phyloP scores from a whole-genome alignment of 2,113 vertebrate species.

The Actenoides lindsayi region DNA sequence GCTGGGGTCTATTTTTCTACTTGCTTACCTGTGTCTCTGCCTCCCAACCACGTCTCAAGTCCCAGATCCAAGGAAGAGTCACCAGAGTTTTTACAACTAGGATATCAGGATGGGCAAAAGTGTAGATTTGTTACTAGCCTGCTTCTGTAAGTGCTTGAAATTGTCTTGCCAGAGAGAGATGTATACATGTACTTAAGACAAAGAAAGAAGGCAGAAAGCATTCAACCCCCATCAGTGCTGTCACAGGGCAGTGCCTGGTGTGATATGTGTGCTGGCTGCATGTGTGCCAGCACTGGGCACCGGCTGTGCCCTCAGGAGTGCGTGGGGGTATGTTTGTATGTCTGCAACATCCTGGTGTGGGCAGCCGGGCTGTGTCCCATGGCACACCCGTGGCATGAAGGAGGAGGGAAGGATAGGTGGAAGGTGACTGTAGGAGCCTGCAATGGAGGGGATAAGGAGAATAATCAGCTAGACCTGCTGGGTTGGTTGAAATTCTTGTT shows the following conservation, averaged over 20 bases:
- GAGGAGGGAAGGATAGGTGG: background rate
- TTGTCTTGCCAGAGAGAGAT: background rate
- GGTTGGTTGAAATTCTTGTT: background rate
- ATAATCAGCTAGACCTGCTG: constrained; percentile 5
- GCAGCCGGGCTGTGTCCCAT: background rate
- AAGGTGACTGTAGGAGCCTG: background rate
- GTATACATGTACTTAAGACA: background rate
- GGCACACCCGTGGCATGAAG: fast-evolving
- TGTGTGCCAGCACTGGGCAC: fast-evolving
- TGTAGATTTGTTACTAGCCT: background rate
- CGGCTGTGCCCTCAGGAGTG: background rate
- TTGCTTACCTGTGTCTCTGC: background rate
- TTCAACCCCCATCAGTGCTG: background rate
- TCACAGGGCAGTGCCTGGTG: background rate
- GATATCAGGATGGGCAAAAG: background rate
- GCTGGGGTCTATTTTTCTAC: background rate
- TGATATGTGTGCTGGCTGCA: fast-evolving
- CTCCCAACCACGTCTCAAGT: background rate
- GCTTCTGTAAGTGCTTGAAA: background rate
- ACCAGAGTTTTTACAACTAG: background rate
- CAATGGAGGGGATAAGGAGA: background rate
- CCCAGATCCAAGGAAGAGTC: background rate
- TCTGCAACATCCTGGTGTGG: background rate
- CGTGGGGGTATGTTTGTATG: background rate
- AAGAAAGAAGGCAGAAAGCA: background rate